phyloP scores from a whole-genome alignment of 2,113 vertebrate genomes.

The Trogon melanurus region DNA sequence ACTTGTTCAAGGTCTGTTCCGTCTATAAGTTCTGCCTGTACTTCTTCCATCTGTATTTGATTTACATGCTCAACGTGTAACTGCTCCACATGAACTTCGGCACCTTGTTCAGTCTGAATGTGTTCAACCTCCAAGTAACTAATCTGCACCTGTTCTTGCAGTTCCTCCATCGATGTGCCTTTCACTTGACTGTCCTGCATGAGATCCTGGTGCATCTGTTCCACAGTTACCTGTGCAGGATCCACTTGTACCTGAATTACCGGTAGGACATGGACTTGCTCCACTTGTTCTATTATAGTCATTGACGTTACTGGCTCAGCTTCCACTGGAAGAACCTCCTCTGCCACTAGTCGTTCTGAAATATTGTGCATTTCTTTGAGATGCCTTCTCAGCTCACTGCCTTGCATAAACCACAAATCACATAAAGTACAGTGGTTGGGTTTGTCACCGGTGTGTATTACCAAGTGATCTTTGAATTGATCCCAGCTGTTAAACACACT shows the following conservation, averaged over 20 bases:
- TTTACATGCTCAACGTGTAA: slow-evolving; percentile 80
- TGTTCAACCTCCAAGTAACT: slow-evolving; percentile 83
- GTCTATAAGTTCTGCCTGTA: slow-evolving; percentile 78
- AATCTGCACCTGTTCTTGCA: slow-evolving; percentile 83
- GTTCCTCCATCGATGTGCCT: slow-evolving; percentile 74
- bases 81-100: slow-evolving; percentile 83
- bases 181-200: slow-evolving; percentile 80
- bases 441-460: slow-evolving; percentile 95
- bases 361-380: slow-evolving; percentile 86
- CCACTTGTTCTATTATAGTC: slow-evolving; percentile 86
- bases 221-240: slow-evolving; percentile 81
- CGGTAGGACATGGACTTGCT: slow-evolving; percentile 89
- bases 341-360: slow-evolving; percentile 77
- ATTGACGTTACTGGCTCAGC: slow-evolving; percentile 79
- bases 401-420: slow-evolving; percentile 96
- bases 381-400: slow-evolving; percentile 88
- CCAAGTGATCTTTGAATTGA: slow-evolving; percentile 96
- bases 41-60: slow-evolving; percentile 83
- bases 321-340: slow-evolving; percentile 83
- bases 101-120: slow-evolving; percentile 84
- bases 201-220: slow-evolving; percentile 86
- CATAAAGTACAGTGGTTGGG: slow-evolving; percentile 97
- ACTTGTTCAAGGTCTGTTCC: slow-evolving; percentile 75
- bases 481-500: slow-evolving; percentile 99
- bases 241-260: slow-evolving; percentile 89